Percentiles rank a stretch among this genome's conserved stretches.
These are phyloP conservation scores for Heliconius cydno DNA, from an alignment of 2,888 invertebrate genomes.

Conservation along the genomic window DNA sequence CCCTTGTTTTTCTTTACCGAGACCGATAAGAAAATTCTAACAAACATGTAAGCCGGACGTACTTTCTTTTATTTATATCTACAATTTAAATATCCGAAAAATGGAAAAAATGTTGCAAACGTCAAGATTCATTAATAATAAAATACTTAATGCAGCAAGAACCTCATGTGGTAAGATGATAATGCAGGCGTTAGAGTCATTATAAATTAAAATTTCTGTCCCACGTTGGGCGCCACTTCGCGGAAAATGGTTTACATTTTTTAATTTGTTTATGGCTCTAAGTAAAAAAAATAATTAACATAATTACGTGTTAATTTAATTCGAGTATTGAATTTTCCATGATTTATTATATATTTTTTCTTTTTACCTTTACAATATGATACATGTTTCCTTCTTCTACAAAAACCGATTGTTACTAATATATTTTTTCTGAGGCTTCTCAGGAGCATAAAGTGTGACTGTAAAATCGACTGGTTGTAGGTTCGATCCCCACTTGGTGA, in stretches of 20 bases:
- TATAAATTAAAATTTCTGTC: constrained; percentile 25
- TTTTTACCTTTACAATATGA: too few species aligned
- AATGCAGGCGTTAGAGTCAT: constrained; percentile 28
- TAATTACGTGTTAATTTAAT: background rate
- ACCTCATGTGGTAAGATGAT: constrained; percentile 22
- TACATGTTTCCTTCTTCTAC: too few species aligned
- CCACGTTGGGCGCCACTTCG: constrained; percentile 5
- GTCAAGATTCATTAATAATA: background rate
- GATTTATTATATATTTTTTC: background rate
- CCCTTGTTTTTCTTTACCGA: constrained; percentile 25
- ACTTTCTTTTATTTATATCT: background rate
- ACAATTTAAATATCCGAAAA: background rate
- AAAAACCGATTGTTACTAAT: too few species aligned
- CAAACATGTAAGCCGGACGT: background rate
- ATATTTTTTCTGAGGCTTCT: too few species aligned
- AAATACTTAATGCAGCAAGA: constrained; percentile 10
- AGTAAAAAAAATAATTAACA: background rate
- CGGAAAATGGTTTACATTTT: background rate
- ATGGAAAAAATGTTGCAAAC: background rate
- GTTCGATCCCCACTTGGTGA: too few species aligned
- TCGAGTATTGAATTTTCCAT: background rate
- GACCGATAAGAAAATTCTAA: constrained; percentile 11
- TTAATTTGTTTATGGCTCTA: constrained; percentile 1
- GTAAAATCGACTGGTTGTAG: too few species aligned
- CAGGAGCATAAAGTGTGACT: too few species aligned